Conservation (phyloP, 2,888 invertebrate genomes). For the Rhamphomyia laevipes region DNA sequence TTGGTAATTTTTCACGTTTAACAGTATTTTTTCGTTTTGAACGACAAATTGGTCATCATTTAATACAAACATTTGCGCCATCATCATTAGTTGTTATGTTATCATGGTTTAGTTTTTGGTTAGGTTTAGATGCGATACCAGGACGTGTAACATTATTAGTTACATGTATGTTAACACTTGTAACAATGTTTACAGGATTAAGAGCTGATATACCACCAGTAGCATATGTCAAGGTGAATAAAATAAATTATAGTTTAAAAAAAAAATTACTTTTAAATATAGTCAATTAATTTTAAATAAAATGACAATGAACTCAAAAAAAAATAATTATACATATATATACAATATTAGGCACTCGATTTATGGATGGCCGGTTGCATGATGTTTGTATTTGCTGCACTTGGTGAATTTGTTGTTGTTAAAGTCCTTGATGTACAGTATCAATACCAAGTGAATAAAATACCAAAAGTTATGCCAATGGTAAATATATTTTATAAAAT, state of each 20-base stretch:
- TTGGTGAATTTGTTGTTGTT: constrained; percentile 73
- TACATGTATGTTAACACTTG: constrained; percentile 72
- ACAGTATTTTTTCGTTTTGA: constrained; percentile 71
- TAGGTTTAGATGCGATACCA: constrained; percentile 72
- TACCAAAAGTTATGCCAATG: constrained; percentile 37
- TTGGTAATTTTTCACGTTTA: constrained; percentile 69
- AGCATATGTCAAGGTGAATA: constrained; percentile 67
- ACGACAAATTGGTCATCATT: constrained; percentile 71
- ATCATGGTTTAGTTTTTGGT: constrained; percentile 81
- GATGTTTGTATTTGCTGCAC: constrained; percentile 73
- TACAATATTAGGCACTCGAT: constrained; percentile 56
- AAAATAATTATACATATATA: too few relatives aligned
- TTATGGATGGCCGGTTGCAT: constrained; percentile 85
- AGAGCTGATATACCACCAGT: constrained; percentile 75
- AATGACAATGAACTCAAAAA: too few relatives aligned
- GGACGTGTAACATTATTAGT: constrained; percentile 70
- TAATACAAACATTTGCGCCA: constrained; percentile 76
- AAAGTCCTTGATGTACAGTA: constrained; percentile 69
- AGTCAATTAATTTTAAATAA: too few relatives aligned
- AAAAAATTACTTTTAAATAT: neutral
- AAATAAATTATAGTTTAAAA: neutral
- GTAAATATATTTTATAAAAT: constrained; percentile 23
- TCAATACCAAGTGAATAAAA: constrained; percentile 48
- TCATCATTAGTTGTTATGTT: constrained; percentile 71
- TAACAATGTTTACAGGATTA: constrained; percentile 76